These are phyloP conservation scores for Zaprionus vittiger DNA, from an alignment of 1,140 invertebrate species.

Conservation along the genomic window DNA sequence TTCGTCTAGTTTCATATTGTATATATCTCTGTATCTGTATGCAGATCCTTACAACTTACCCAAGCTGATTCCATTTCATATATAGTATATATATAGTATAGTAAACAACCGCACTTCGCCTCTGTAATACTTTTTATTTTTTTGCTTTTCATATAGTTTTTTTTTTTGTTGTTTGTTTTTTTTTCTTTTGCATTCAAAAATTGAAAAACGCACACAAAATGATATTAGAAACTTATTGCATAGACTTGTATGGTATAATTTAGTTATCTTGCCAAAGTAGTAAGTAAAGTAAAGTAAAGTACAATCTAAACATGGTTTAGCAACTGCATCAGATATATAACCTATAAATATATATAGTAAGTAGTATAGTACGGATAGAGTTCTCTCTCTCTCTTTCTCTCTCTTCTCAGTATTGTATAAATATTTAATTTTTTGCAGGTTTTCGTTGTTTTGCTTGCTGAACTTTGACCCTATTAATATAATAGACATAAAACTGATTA, in stretches of 20 bases:
- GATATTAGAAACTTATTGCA: constrained; percentile 40
- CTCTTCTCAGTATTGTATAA: constrained; percentile 1
- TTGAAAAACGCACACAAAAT: constrained; percentile 39
- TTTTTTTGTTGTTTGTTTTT: constrained; percentile 35
- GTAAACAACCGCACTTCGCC: neutral
- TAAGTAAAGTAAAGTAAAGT: constrained; percentile 11
- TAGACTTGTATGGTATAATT: constrained; percentile 21
- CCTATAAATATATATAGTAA: constrained; percentile 29
- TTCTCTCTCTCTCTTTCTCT: neutral
- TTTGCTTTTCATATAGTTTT: constrained; percentile 40
- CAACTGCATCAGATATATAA: constrained; percentile 29
- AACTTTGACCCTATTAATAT: constrained; percentile 74
- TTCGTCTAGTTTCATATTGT: neutral
- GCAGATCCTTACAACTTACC: no score
- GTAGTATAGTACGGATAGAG: constrained; percentile 1
- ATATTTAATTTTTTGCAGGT: constrained; percentile 7
- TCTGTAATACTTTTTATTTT: constrained; percentile 46
- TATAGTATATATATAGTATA: no score
- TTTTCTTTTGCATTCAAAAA: constrained; percentile 34
- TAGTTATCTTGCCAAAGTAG: constrained; percentile 1
- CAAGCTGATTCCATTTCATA: no score
- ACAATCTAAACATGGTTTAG: constrained; percentile 40
- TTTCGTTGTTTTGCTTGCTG: constrained; percentile 20
- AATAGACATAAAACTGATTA: constrained; percentile 73
- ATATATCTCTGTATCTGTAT: no score